Evolutionary conservation across 2,888 invertebrate genomes (phyloP), one percentile per base, ranked within the genome.

Genomic region (Caenorhabditis imperialis): DNA sequence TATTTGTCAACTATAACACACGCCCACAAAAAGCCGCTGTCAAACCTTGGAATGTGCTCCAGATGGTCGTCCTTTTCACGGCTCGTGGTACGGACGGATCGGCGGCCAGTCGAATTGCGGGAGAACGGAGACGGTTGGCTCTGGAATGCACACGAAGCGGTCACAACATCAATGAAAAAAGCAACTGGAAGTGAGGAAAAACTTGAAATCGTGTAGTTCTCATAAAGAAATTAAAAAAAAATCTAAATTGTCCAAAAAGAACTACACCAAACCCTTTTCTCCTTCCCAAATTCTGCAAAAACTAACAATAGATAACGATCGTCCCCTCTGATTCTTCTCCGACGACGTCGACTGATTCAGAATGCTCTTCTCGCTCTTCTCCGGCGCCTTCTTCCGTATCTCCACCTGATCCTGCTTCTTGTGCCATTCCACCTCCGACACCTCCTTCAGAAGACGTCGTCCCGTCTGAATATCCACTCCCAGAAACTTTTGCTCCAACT

Each of bases 381-480:
- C 30, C 30, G 74, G 74, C 12, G 63, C 69, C 45, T 78, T 78
- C 47, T 70, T 75, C 8, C 18, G 33, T 16, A 78, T 78, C 42
- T 78, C 75, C 40, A 51, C 61, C 12, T 62, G 51, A 20, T 78
- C 78, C 53, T 70, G 58, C 16, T 62, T 53, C 48, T 71, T 73
- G 16, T 71, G 75, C 44, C 75, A 40, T 33, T 78, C 75, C 20
- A 75, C 60, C 18, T 65, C 65, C 12, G 67, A 62, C 7, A 72
- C 71, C 51, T 79, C 72, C 20, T 74, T 67, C 10, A 79, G 58
- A 30, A 77, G 62, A 16, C 72, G 54, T 42, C 77, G 48, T 10
- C 65, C 75, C 14, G 70, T 74, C 27, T 57, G 50, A 14, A 44
- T 20, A 40, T 77, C 77, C 7, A 79, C 75, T 30, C 79, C 79